Percentiles rank a stretch among this genome's conserved stretches.
Evolutionary conservation across 1,140 invertebrate genomes (phyloP).

Genomic region (Meteorus sp.): DNA sequence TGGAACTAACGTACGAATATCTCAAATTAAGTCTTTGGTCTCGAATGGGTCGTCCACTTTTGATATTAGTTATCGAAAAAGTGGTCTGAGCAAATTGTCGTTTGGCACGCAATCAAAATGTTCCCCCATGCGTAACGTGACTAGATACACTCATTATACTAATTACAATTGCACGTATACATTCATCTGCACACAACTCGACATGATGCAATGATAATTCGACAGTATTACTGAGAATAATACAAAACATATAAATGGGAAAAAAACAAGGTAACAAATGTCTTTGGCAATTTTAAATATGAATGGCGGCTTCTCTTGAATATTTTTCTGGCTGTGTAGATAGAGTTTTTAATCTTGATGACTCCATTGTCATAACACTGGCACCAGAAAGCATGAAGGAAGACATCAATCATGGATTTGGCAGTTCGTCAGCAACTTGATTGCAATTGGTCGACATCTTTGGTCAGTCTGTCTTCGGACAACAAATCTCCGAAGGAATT

Average conservation of each 20-base stretch:
- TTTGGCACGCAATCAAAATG: slow-evolving; percentile 48
- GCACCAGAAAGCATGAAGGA: slow-evolving; percentile 4
- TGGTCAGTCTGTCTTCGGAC: slow-evolving; percentile 14
- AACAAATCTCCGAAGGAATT: background rate
- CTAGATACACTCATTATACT: slow-evolving; percentile 34
- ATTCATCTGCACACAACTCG: slow-evolving; percentile 32
- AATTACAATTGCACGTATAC: slow-evolving; percentile 34
- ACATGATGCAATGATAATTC: slow-evolving; percentile 26
- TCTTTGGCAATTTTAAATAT: too few species aligned
- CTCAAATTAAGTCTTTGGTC: slow-evolving; percentile 50
- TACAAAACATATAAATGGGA: too few species aligned
- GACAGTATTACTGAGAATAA: too few species aligned
- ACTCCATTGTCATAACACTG: background rate
- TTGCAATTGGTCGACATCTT: background rate
- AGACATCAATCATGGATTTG: slow-evolving; percentile 10
- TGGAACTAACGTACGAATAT: slow-evolving; percentile 32
- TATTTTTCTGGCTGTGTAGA: slow-evolving; percentile 8
- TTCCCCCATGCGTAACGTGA: background rate
- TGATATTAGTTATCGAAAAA: slow-evolving; percentile 33
- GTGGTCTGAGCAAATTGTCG: slow-evolving; percentile 56
- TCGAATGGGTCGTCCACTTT: slow-evolving; percentile 51
- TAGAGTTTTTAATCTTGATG: background rate
- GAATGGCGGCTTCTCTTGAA: too few species aligned
- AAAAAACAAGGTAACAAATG: too few species aligned
- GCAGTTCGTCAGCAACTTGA: background rate